These are phyloP conservation scores for Spialia ferax DNA, from an alignment of 2,888 invertebrate genomes.

Conservation along the genomic window DNA sequence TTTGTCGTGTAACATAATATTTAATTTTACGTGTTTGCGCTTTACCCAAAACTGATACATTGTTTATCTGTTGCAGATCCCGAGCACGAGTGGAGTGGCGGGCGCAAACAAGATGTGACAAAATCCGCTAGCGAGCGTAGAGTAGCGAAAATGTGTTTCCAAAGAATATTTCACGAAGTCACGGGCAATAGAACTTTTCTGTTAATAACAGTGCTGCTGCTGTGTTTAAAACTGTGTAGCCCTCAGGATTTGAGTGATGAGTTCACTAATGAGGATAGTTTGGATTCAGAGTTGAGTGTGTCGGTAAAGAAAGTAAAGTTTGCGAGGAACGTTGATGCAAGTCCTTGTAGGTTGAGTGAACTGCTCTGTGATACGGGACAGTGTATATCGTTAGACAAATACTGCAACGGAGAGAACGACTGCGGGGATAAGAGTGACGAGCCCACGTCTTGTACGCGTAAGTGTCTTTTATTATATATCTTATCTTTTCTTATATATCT, in stretches of 20 bases:
- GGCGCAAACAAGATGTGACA: slow-evolving; percentile 68
- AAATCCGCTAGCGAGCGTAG: slow-evolving; percentile 43
- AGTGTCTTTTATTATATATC: slow-evolving; percentile 74
- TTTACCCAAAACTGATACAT: slow-evolving; percentile 17
- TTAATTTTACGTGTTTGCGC: slow-evolving; percentile 25
- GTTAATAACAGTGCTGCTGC: slow-evolving; percentile 74
- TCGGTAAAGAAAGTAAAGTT: slow-evolving; percentile 67
- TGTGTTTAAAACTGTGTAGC: slow-evolving; percentile 77
- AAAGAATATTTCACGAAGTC: slow-evolving; percentile 68
- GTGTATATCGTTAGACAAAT: slow-evolving; percentile 91
- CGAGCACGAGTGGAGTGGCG: background rate
- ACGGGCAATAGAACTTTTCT: slow-evolving; percentile 74
- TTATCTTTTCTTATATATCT: too few relatives aligned
- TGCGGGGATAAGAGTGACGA: slow-evolving; percentile 93
- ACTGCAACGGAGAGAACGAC: slow-evolving; percentile 92
- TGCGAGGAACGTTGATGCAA: slow-evolving; percentile 58
- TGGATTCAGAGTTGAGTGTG: slow-evolving; percentile 65
- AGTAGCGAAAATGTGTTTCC: slow-evolving; percentile 69
- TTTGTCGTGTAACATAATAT: slow-evolving; percentile 14
- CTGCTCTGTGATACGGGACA: slow-evolving; percentile 88
- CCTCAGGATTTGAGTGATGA: slow-evolving; percentile 80
- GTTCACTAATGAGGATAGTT: slow-evolving; percentile 73
- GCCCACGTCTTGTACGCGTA: slow-evolving; percentile 91
- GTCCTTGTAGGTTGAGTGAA: slow-evolving; percentile 87
- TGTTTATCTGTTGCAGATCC: slow-evolving; percentile 43